phyloP scores from a whole-genome alignment of 2,113 vertebrate species.

The Periophthalmus modestus region DNA sequence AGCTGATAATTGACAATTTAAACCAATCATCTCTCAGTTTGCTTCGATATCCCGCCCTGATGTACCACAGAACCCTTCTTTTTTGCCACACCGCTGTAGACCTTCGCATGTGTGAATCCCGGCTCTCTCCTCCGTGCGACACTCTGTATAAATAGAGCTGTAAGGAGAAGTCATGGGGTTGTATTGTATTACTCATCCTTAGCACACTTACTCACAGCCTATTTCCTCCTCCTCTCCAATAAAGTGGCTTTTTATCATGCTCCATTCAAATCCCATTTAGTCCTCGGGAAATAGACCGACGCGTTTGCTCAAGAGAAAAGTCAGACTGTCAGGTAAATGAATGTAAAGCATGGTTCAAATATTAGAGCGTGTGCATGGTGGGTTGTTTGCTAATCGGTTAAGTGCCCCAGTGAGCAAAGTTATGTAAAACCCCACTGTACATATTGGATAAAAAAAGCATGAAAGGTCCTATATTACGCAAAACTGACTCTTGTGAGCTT shows the following conservation, averaged over 20 bases:
- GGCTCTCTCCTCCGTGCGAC: neutral
- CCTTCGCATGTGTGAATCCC: neutral
- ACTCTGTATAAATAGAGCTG: neutral
- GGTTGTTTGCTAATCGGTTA: neutral
- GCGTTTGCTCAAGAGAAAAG: neutral
- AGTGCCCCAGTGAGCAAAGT: neutral
- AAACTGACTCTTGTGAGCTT: too few relatives aligned
- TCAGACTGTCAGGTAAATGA: neutral
- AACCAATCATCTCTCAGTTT: too few relatives aligned
- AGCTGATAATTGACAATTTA: neutral
- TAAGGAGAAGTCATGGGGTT: neutral
- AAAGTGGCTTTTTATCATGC: neutral
- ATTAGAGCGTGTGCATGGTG: neutral
- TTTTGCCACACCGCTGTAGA: neutral
- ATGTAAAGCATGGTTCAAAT: neutral
- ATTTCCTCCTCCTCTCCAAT: constrained; percentile 6
- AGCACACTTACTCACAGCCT: constrained; percentile 2
- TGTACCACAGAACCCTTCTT: neutral
- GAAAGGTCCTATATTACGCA: too few relatives aligned
- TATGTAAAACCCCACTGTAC: too few relatives aligned
- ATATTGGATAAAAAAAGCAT: too few relatives aligned
- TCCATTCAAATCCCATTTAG: constrained; percentile 4
- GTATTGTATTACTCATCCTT: constrained; percentile 10
- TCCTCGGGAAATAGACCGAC: neutral
- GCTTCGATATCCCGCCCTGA: too few relatives aligned